Evolutionary conservation across 2,113 vertebrate species (phyloP).

Genomic region (Mixornis gularis): DNA sequence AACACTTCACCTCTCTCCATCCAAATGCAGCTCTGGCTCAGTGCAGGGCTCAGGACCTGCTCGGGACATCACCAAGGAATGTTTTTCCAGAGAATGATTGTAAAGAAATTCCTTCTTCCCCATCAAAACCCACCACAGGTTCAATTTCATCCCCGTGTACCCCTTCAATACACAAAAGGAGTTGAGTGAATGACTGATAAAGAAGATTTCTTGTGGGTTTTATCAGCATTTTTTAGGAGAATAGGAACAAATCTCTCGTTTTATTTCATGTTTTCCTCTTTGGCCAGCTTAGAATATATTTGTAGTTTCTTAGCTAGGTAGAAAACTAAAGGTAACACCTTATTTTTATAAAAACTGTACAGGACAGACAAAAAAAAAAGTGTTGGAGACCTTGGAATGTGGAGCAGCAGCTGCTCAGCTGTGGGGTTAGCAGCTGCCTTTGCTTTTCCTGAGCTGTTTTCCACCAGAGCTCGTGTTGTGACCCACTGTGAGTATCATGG

Average conservation of each 20-base stretch:
- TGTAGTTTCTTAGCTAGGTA: slow-evolving; percentile 53
- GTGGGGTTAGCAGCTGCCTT: neutral
- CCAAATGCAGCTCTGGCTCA: neutral
- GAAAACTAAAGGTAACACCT: slow-evolving; percentile 35
- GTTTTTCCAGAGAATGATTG: neutral
- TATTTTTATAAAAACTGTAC: slow-evolving; percentile 63
- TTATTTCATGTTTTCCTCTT: slow-evolving; percentile 31
- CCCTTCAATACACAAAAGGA: neutral
- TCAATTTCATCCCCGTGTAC: slow-evolving; percentile 11
- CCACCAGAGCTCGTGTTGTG: neutral
- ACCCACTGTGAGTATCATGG: neutral
- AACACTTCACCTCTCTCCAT: neutral
- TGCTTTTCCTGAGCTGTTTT: slow-evolving; percentile 11
- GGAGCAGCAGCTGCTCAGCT: neutral
- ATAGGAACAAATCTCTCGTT: slow-evolving; percentile 32
- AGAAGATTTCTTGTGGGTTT: neutral
- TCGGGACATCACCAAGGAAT: slow-evolving; percentile 32
- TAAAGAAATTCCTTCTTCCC: neutral
- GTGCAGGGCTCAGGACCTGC: neutral
- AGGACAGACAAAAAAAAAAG: slow-evolving; percentile 23
- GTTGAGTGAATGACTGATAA: neutral
- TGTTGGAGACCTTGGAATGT: neutral
- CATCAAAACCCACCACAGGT: neutral
- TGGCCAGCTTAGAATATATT: slow-evolving; percentile 8
- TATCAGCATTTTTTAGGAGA: slow-evolving; percentile 55